A percentile compares a stretch with the other conserved stretches of the same genome.
These are phyloP conservation scores for Oxyruncus cristatus DNA, from an alignment of 2,113 vertebrate species.

Conservation along the genomic window DNA sequence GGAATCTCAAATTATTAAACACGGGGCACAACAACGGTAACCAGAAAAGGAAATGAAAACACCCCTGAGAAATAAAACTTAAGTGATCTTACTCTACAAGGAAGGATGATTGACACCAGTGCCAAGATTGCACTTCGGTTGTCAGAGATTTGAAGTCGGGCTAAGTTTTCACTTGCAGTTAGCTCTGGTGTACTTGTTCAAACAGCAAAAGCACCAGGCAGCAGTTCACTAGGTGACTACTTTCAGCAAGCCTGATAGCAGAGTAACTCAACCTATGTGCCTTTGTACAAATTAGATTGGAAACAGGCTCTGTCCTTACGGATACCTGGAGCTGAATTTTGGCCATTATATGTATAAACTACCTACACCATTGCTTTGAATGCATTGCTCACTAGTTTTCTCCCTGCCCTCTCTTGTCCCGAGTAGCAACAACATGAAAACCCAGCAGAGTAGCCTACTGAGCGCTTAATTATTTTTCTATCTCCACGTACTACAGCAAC, in stretches of 20 bases:
- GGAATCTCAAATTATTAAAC: background rate
- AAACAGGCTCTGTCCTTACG: background rate
- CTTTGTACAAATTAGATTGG: background rate
- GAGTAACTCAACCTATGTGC: background rate
- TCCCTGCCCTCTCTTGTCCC: background rate
- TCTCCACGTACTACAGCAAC: background rate
- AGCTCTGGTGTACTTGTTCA: background rate
- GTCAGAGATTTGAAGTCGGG: background rate
- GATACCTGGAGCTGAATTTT: background rate
- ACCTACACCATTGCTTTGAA: background rate
- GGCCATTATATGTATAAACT: background rate
- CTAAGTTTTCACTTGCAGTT: background rate
- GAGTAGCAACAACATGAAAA: background rate
- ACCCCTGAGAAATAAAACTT: background rate
- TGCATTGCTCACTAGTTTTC: background rate
- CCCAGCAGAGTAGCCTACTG: background rate
- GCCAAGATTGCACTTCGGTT: background rate
- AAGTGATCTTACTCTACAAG: background rate
- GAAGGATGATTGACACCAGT: background rate
- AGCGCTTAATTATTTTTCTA: constrained; percentile 24
- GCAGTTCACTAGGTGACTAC: background rate
- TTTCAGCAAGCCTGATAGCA: background rate
- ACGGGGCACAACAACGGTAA: background rate
- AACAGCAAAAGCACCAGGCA: background rate
- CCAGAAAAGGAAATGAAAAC: background rate